phyloP scores from a whole-genome alignment of 2,797 vertebrate genomes.

The Chaetodon trifasciatus region DNA sequence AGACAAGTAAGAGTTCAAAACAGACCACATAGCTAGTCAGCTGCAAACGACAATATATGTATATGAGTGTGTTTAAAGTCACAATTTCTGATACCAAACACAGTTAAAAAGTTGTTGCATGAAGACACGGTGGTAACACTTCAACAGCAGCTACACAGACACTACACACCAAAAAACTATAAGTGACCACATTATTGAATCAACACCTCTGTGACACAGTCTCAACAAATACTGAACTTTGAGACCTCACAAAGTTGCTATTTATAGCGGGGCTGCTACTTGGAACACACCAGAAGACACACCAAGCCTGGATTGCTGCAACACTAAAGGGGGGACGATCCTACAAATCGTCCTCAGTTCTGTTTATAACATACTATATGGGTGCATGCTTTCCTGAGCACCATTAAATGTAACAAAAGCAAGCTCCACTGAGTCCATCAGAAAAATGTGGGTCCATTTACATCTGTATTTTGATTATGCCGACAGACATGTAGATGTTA shows the following conservation, averaged over 20 bases:
- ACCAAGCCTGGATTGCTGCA: not conserved
- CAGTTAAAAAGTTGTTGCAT: not conserved
- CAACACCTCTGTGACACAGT: slow-evolving; percentile 39
- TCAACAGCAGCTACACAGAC: not conserved
- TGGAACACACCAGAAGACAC: not conserved
- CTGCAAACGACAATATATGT: not conserved
- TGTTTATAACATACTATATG: not conserved
- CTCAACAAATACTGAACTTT: slow-evolving; percentile 37
- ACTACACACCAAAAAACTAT: slow-evolving; percentile 2
- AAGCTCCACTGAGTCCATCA: not conserved
- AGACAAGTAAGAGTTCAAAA: not conserved
- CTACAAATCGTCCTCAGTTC: not conserved
- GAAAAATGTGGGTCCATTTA: not conserved
- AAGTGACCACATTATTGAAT: slow-evolving; percentile 20
- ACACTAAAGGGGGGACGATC: not conserved
- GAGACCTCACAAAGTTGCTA: slow-evolving; percentile 11
- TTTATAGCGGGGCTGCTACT: slow-evolving; percentile 34
- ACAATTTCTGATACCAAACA: not conserved
- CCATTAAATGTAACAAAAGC: not conserved
- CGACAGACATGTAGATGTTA: too few species aligned
- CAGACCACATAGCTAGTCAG: not conserved
- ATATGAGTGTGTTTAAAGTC: not conserved
- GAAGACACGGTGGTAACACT: not conserved
- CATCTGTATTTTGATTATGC: not conserved
- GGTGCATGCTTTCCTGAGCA: not conserved